Percentiles rank a stretch among this genome's conserved stretches.
Evolutionary conservation across 37 sponge, comb jelly and placozoan species (phyloP).

Genomic region (Ianthella basta): DNA sequence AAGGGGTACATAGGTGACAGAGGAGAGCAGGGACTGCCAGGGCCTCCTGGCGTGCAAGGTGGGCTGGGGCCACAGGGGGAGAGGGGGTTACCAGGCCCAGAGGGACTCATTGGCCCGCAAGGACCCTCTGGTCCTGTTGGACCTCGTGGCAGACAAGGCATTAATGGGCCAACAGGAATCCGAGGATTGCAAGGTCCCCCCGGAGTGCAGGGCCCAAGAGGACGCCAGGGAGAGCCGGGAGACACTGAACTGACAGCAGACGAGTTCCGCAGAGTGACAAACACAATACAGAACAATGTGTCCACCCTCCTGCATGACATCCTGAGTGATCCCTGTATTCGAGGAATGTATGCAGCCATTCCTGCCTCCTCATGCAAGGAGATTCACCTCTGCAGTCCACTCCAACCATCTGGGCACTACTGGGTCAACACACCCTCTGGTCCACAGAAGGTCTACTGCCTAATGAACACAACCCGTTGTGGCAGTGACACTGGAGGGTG

Average conservation of each 20-base stretch:
- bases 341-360: too few relatives aligned
- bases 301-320: too few relatives aligned
- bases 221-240: not conserved
- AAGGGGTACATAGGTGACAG: not conserved
- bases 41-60: not conserved
- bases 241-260: not conserved
- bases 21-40: not conserved
- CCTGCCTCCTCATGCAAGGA: too few relatives aligned
- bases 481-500: too few relatives aligned
- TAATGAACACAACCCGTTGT: too few relatives aligned
- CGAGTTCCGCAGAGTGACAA: not conserved
- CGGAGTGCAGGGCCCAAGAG: not conserved
- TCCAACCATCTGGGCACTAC: too few relatives aligned
- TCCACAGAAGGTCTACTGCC: too few relatives aligned
- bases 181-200: constrained; percentile 2
- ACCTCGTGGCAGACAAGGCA: constrained; percentile 5
- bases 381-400: too few relatives aligned
- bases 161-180: not conserved
- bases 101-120: not conserved
- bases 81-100: not conserved
- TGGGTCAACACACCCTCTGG: too few relatives aligned
- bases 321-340: too few relatives aligned
- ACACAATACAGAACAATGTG: not conserved
- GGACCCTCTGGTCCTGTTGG: constrained; percentile 20
- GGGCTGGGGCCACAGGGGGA: not conserved